phyloP scores from a whole-genome alignment of 1,140 invertebrate species.

The Lysiphlebus fabarum region DNA sequence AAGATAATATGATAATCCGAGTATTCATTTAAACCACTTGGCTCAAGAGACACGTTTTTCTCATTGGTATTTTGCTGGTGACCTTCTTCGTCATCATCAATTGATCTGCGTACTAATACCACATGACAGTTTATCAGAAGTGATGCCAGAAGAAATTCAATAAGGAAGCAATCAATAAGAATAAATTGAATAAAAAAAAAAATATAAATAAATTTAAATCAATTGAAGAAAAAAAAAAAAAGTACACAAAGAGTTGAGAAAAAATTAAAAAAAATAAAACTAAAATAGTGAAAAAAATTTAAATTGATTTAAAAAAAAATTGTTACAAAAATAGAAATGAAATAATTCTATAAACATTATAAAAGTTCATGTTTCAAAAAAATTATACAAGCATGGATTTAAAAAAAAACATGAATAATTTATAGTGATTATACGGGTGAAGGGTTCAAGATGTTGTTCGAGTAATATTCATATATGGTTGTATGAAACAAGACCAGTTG shows the following conservation, averaged over 20 bases:
- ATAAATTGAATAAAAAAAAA: background rate
- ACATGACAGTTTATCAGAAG: conserved; percentile 19
- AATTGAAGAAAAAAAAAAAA: no score
- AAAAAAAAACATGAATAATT: conserved; percentile 50
- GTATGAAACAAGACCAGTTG: no score
- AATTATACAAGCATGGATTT: conserved; percentile 42
- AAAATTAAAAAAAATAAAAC: background rate
- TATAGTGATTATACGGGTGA: conserved; percentile 50
- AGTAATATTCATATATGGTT: no score
- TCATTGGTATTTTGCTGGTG: conserved; percentile 31
- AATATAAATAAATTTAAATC: background rate
- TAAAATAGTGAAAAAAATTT: background rate
- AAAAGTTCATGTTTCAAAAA: conserved; percentile 37
- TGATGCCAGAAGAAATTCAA: conserved; percentile 6
- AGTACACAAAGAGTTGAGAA: no score
- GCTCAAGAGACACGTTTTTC: conserved; percentile 45
- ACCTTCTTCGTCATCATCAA: conserved; percentile 33
- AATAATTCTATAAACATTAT: no score
- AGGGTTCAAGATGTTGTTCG: conserved; percentile 41
- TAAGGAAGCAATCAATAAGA: background rate
- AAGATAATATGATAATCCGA: background rate
- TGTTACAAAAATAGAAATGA: conserved; percentile 35
- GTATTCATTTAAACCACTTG: conserved; percentile 30
- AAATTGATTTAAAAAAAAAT: background rate
- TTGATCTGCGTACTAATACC: conserved; percentile 24